phyloP scores from a whole-genome alignment of 1,140 invertebrate genomes.

The Apis laboriosa region DNA sequence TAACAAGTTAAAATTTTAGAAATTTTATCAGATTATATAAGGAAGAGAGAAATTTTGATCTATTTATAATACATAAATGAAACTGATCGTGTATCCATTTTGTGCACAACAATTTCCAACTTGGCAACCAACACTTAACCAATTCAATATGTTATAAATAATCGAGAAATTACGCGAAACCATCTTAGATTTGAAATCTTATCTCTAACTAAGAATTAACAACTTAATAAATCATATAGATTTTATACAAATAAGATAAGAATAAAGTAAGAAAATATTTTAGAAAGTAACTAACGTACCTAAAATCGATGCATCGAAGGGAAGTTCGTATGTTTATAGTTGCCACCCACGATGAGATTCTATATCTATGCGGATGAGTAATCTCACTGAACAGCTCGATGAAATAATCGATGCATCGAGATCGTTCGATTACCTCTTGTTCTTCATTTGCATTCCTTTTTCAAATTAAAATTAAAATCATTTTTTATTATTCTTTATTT shows the following conservation, averaged over 20 bases:
- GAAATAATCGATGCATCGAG: slow-evolving; percentile 50
- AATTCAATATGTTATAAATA: slow-evolving; percentile 6
- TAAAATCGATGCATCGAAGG: slow-evolving; percentile 24
- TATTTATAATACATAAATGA: not conserved
- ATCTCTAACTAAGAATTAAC: too few relatives aligned
- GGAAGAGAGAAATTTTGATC: not conserved
- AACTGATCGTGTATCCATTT: not conserved
- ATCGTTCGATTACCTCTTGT: slow-evolving; percentile 40
- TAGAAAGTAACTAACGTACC: not conserved
- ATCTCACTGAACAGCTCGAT: slow-evolving; percentile 28
- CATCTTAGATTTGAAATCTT: not conserved
- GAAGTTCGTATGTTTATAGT: slow-evolving; percentile 35
- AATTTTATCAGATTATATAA: not conserved
- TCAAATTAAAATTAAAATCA: too few relatives aligned
- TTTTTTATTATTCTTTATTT: too few relatives aligned
- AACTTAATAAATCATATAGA: not conserved
- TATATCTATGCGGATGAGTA: slow-evolving; percentile 48
- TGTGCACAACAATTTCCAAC: not conserved
- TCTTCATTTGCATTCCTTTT: not conserved
- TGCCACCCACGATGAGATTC: slow-evolving; percentile 43
- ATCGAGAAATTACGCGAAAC: not conserved
- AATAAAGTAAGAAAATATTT: not conserved
- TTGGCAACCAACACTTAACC: not conserved
- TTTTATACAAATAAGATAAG: not conserved
- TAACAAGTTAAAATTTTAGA: not conserved